Conservation (phyloP, 2,888 invertebrate species). For the Trichogramma evanescens region DNA sequence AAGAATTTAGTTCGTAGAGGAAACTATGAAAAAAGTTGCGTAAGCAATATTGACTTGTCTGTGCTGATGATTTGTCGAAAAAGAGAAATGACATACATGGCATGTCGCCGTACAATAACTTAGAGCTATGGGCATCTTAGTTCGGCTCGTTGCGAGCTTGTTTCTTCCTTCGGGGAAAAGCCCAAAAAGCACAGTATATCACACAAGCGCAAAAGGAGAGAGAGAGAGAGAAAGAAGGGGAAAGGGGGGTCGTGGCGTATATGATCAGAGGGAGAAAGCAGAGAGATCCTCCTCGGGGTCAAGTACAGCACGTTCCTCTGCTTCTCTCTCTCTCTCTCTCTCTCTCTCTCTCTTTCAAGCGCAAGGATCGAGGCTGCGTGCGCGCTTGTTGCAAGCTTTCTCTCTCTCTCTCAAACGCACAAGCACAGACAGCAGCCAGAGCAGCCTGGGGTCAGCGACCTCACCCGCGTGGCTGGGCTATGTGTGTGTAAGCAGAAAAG, state of each 20-base stretch:
- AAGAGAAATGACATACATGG: too few relatives aligned
- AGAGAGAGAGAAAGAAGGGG: not conserved
- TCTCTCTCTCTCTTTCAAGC: not conserved
- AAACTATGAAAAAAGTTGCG: too few relatives aligned
- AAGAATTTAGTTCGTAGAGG: too few relatives aligned
- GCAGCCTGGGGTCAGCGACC: not conserved
- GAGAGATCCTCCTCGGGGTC: conserved; percentile 30
- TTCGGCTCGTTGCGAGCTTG: too few relatives aligned
- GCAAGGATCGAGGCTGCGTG: not conserved
- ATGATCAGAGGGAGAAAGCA: conserved; percentile 6
- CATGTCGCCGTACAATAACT: too few relatives aligned
- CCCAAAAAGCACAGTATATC: too few relatives aligned
- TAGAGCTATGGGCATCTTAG: too few relatives aligned
- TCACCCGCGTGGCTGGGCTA: not conserved
- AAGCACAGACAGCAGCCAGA: not conserved
- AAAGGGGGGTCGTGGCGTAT: not conserved
- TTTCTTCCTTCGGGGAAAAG: too few relatives aligned
- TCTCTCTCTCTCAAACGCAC: not conserved
- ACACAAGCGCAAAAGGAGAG: not conserved
- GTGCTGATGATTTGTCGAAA: too few relatives aligned
- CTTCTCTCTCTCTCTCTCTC: not conserved
- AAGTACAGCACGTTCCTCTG: conserved; percentile 32
- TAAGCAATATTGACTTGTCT: too few relatives aligned
- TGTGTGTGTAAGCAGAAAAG: not conserved
- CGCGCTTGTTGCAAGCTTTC: not conserved